Base-by-base conservation (phyloP, 2,888 invertebrate genomes). In the Cistogaster globosa region DNA sequence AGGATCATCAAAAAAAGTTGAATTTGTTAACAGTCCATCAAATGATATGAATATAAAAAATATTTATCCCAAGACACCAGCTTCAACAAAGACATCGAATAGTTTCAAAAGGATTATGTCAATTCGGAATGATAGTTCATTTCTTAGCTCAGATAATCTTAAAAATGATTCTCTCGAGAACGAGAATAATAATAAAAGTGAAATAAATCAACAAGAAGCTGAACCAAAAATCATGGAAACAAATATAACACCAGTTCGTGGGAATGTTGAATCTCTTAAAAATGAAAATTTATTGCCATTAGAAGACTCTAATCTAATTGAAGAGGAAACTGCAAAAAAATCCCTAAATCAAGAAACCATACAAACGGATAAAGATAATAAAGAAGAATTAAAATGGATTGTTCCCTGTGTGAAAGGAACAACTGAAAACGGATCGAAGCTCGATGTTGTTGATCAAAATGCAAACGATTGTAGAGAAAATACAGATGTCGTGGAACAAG, bases 381-480 rank as follows among this genome's bases (percentile, higher is more conserved):
- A 69, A 48, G 45, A n/a, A 26, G 32, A 62, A 26, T 22, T 94
- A 96, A 89, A 92, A 93, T 82, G 93, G 97, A 79, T 91, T 97
- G 88, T 88, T 75, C 86, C 88, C 0, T 84, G 84, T 48, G 86
- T 89, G 2, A 87, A 83, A n/a, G 88, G 86, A 2, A 62, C 9
- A 58, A 60, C 60, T n/a, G n/a, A 22, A 16, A 53, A 63, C 9
- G 77, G 62, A 26, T 82, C 65, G 11, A 89, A 89, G 80, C 83
- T 89, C 16, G 89, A 89, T 84, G 62, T 58, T 4, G 86, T 89
- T 48, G 38, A 32, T 5, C 57, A 53, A 38, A 7, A 12, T 36
- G 18, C 5, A 11, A 65, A 45, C 16, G 55, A 57, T 18, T 65
- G 36, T 45, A n/a, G 12, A 11, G 48, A 76, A 45, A 36, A 75